These are phyloP conservation scores for Melanotaenia pygmaea DNA, from an alignment of 2,797 vertebrate genomes.

Conservation along the genomic window DNA sequence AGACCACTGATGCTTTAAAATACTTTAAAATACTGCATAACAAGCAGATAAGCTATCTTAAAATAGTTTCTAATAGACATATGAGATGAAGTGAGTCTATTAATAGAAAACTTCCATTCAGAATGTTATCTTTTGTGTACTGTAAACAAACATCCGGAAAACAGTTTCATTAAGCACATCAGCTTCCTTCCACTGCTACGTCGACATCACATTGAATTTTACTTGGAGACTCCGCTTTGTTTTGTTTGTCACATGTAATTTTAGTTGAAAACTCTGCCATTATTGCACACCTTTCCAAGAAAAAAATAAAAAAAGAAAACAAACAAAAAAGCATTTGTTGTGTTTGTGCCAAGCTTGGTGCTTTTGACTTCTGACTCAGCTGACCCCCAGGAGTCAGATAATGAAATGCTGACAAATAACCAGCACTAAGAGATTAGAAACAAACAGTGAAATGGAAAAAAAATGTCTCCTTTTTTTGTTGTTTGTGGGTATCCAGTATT, in stretches of 20 bases:
- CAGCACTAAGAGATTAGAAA: constrained; percentile 55
- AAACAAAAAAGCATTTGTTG: constrained; percentile 46
- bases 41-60: constrained; percentile 1
- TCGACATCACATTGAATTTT: constrained; percentile 26
- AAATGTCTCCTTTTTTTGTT: constrained; percentile 39
- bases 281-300: neutral
- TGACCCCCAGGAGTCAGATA: constrained; percentile 62
- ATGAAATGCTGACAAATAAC: constrained; percentile 69
- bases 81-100: neutral
- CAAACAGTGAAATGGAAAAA: constrained; percentile 10
- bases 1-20: constrained; percentile 1
- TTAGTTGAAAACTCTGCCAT: constrained; percentile 10
- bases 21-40: constrained; percentile 29
- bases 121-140: neutral
- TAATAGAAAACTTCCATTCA: neutral
- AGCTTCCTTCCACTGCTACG: neutral
- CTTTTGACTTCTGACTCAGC: constrained; percentile 70
- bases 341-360: constrained; percentile 51
- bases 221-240: neutral
- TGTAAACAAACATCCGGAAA: neutral
- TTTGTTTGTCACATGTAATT: constrained; percentile 6
- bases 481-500: constrained; percentile 64
- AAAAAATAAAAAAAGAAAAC: constrained; percentile 19
- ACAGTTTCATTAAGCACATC: constrained; percentile 8
- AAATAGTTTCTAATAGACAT: constrained; percentile 1